Base-by-base conservation (phyloP, 2,797 vertebrate genomes). In the Vultur gryphus region DNA sequence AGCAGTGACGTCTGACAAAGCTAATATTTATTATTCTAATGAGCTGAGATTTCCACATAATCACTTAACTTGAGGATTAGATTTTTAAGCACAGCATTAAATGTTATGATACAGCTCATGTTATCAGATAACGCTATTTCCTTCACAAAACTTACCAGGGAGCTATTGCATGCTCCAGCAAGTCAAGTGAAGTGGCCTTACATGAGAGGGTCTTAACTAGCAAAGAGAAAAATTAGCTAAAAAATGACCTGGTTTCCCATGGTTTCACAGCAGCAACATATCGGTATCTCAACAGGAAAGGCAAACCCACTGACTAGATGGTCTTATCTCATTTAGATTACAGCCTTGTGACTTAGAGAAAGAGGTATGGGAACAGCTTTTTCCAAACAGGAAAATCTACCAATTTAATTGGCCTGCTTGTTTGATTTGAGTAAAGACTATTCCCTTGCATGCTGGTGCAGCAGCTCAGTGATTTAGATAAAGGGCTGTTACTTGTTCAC, bases 401-500 rank as follows among this genome's bases (percentile, higher is more conserved):
- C 43, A 15, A 16, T 87, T 83, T 94, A 95, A 92, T 93, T 90
- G 54, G 6, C 20, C 58, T 67, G 10, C 61, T 72, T 84, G 59
- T 85, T 89, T 88, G 76, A 89, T 82, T 87, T 65, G 43, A 79
- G 83, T 54, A 90, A 85, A 93, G 46, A 46, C 31, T 73, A 7
- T 82, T 83, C 65, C 72, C 70, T 43, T 3, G 1, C 71, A 35
- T n/a, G n/a, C 10, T 0, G 0, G 33, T 11, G 43, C 64, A 78
- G 59, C 44, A 61, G 75, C 84, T 89, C 85, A 43, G 80, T 54
- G 82, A 55, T 78, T 89, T 46, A 94, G 93, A 95, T 89, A 90
- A 93, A 66, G 73, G 73, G 52, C 41, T 83, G 49, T 16, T 89
- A 35, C 80, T 92, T 49, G 24, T 70, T 93, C 66, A 17, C 49